Conservation (phyloP, 2,888 invertebrate genomes). For the Eucera pruinosa region DNA sequence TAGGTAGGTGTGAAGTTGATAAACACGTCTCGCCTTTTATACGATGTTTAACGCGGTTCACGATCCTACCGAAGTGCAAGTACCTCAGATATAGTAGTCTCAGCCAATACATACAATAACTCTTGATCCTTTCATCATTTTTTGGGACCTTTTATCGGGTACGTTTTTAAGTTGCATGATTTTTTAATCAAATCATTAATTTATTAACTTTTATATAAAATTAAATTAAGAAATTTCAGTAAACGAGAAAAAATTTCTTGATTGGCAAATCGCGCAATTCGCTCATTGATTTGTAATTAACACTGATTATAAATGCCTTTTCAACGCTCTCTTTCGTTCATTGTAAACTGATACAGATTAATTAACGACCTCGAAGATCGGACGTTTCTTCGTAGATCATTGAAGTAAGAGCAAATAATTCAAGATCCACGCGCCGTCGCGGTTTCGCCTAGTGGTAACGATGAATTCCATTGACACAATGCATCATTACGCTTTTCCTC, state of each 20-base stretch:
- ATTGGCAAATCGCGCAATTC: not conserved
- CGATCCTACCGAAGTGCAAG: slow-evolving; percentile 20
- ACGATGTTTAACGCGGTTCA: slow-evolving; percentile 20
- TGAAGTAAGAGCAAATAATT: slow-evolving; percentile 34
- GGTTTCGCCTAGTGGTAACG: slow-evolving; percentile 6
- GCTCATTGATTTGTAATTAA: slow-evolving; percentile 20
- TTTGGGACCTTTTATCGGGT: not conserved
- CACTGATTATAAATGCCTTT: slow-evolving; percentile 35
- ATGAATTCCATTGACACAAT: slow-evolving; percentile 16
- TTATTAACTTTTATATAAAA: not conserved
- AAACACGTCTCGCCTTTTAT: slow-evolving; percentile 14
- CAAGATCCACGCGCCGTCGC: not conserved
- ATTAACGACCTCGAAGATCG: slow-evolving; percentile 51
- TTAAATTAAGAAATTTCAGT: not conserved
- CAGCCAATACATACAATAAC: slow-evolving; percentile 2
- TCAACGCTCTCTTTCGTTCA: slow-evolving; percentile 54
- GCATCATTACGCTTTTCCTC: slow-evolving; percentile 12
- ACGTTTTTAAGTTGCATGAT: not conserved
- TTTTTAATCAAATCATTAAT: not conserved
- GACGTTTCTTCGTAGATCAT: slow-evolving; percentile 32
- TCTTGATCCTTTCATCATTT: not conserved
- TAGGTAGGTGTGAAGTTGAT: slow-evolving; percentile 24
- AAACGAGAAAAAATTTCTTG: not conserved
- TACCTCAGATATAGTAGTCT: slow-evolving; percentile 7
- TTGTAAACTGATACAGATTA: slow-evolving; percentile 61